Evolutionary conservation across 2,797 vertebrate species (phyloP).

Genomic region (Propithecus perrieri): DNA sequence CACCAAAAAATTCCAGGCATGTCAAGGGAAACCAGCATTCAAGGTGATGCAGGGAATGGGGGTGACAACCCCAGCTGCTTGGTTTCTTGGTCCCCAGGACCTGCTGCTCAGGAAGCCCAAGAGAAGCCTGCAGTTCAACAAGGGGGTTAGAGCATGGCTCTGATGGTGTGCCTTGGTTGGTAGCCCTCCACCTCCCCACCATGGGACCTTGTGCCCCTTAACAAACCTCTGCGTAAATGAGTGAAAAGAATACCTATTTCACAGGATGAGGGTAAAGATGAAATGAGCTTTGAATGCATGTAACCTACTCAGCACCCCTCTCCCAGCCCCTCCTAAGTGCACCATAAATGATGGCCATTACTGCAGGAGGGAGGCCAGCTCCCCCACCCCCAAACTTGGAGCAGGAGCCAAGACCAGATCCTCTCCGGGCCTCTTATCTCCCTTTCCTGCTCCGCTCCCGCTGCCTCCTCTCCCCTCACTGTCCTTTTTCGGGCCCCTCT

Average conservation of each 20-base stretch:
- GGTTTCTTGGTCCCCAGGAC: background rate
- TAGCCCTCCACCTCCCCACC: background rate
- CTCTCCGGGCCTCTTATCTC: slow-evolving; percentile 71
- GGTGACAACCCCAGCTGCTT: background rate
- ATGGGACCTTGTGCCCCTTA: background rate
- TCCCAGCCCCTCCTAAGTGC: background rate
- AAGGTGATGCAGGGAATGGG: background rate
- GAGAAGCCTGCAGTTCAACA: background rate
- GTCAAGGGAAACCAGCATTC: background rate
- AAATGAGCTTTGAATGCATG: background rate
- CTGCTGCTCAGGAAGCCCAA: background rate
- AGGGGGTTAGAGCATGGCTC: background rate
- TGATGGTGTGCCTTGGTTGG: background rate
- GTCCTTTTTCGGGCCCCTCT: slow-evolving; percentile 65
- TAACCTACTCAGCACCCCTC: background rate
- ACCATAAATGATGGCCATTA: background rate
- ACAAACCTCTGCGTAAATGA: background rate
- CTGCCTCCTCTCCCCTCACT: background rate
- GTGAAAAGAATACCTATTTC: background rate
- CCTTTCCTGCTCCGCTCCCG: background rate
- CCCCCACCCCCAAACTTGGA: background rate
- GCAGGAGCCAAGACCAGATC: background rate
- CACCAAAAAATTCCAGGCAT: background rate
- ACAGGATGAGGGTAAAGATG: background rate
- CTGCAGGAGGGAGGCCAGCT: background rate